Evolutionary conservation across 2,113 vertebrate species (phyloP), one percentile per base, ranked within the genome.

Genomic region (Orientallactaga bullata): DNA sequence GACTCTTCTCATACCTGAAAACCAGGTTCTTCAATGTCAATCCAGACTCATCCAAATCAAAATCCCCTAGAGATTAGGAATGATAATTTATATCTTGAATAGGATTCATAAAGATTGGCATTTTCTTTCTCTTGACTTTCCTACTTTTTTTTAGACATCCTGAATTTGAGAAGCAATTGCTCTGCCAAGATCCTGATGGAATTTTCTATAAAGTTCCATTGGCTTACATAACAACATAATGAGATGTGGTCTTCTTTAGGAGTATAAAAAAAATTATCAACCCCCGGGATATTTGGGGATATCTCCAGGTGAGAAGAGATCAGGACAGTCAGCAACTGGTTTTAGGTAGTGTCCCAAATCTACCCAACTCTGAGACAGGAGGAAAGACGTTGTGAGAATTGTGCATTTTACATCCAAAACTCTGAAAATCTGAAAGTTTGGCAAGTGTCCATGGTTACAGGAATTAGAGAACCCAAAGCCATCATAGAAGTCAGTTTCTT

Each of bases 41-140:
- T 23, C 51, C 58, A 63, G 51, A 39, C 55, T 5, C 24, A 37
- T 18, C 5, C 24, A 83, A 73, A 66, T 65, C 17, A 60, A 42
- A 82, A 28, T 28, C 30, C 24, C 1, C 3, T 32, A 42, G 17
- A 61, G 30, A 71, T 51, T 51, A 28, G 15, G 10, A 80, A 2
- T 60, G 61, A 63, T 63, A 30, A 86, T 37, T 79, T 68, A 74
- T 18, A 51, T 63, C 61, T 93, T 91, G 7, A 91, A 83, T 63
- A 51, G 60, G 11, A 4, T 87, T 92, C 51, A 65, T 71, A 60
- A 79, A 93, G 66, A 3, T 63, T 51, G 35, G 7, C 28, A 28
- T 58, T 82, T 17, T 20, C 26, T n/a, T 2, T 35, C 83, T 35
- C 4, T 9, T 72, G 66, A 17, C 10, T 18, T 71, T 60, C 9